A percentile compares a stretch with the other conserved stretches of the same genome.
phyloP scores from a whole-genome alignment of 2,113 vertebrate species.

The Mustelus asterias region DNA sequence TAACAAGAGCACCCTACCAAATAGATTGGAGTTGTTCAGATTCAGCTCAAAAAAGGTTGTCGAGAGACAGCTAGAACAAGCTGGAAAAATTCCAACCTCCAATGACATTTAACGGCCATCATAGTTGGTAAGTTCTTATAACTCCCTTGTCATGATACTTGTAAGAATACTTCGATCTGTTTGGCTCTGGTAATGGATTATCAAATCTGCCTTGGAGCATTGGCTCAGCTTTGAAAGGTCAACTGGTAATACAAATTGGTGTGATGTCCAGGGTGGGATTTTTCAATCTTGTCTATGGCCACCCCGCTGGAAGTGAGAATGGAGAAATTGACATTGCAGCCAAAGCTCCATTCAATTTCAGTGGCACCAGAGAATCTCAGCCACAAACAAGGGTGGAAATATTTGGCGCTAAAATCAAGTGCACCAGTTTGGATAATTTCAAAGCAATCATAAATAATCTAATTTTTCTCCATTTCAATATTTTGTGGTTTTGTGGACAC shows the following conservation, averaged over 20 bases:
- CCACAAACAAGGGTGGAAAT: no score
- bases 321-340: no score
- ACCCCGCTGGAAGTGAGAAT: no score
- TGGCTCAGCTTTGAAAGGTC: not conserved
- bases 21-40: not conserved
- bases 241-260: not conserved
- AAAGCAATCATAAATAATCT: not conserved
- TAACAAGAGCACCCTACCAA: no score
- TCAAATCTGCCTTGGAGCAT: not conserved
- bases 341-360: no score
- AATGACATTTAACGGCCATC: not conserved
- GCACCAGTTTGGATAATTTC: not conserved
- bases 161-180: not conserved
- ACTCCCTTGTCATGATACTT: no score
- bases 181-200: not conserved
- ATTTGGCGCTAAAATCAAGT: not conserved
- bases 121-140: not conserved
- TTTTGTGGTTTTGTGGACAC: not conserved
- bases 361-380: no score
- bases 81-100: not conserved
- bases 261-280: not conserved
- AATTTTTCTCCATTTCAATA: not conserved
- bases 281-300: no score
- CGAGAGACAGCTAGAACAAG: not conserved
- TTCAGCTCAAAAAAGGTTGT: not conserved